Evolutionary conservation across 2,888 invertebrate genomes (phyloP), one percentile per base, ranked within the genome.

Genomic region (Stenotaenia linearis): DNA sequence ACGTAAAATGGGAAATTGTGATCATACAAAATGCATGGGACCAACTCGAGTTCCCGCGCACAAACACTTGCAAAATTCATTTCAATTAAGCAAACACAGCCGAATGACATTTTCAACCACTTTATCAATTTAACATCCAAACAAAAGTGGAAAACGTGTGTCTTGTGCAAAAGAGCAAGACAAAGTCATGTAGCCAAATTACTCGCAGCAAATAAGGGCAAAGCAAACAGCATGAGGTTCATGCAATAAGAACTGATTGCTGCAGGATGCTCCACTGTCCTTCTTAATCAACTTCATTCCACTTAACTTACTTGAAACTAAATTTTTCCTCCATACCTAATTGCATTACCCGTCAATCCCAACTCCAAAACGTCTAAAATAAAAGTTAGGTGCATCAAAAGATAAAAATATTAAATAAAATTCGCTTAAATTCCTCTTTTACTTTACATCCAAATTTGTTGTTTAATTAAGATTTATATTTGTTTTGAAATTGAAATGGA

Each of bases 231-330:
- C 69, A 69, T 69, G 69, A 28, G 28, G 69, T 69, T 69, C 69
- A 69, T 28, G 69, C 69, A 69, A 69, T 69, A 69, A 69, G 69
- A 69, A 69, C 69, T 69, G 69, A 69, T 69, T 69, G 69, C 69
- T 69, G 69, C 69, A 69, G 25, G 28, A 69, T 69, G 28, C 69
- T 69, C 12, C 69, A 69, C 69, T 69, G 69, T 69, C 69, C 69
- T 69, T 69, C 69, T 69, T 69, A 69, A 69, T 69, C 69, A 69
- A 69, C 69, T 69, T 69, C 25, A 69, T 69, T 69, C 69, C 28
- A 69, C 25, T 28, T 69, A 69, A 69, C 69, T 69, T 28, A 69
- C 25, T 69, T 69, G 69, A 69, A 69, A 28, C 69, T 69, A 69
- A 69, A 69, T 28, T 69, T 61, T 28, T 12, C 28, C 28, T 69